Evolutionary conservation across 2,797 vertebrate genomes (phyloP).

Genomic region (Rhinella marina): DNA sequence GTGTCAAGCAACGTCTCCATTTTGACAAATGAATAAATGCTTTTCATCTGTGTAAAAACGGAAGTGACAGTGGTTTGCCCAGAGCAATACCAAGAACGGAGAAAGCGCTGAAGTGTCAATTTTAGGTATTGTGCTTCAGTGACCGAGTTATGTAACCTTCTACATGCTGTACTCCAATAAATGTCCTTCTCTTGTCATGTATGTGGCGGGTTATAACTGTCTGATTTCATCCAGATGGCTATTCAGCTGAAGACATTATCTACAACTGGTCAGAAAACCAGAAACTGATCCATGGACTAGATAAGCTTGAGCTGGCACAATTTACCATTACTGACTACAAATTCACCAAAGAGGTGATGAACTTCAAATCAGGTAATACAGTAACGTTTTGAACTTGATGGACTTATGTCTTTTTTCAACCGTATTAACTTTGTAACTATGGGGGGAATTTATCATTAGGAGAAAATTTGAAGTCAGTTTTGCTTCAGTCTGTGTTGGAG

Average conservation of each 20-base stretch:
- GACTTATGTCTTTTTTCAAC: too few species aligned
- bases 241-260: constrained; percentile 95
- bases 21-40: constrained; percentile 10
- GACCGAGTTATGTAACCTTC: constrained; percentile 1
- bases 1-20: neutral
- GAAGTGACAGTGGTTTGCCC: constrained; percentile 33
- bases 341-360: constrained; percentile 92
- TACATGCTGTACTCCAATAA: neutral
- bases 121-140: constrained; percentile 23
- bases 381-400: too few species aligned
- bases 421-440: too few species aligned
- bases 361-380: constrained; percentile 91
- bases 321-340: constrained; percentile 95
- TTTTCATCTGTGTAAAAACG: neutral
- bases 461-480: too few species aligned
- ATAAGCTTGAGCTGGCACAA: constrained; percentile 94
- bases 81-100: neutral
- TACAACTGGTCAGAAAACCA: constrained; percentile 98
- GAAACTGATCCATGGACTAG: constrained; percentile 91
- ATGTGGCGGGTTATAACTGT: neutral
- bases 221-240: constrained; percentile 81
- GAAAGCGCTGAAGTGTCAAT: constrained; percentile 9
- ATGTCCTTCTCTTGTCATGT: neutral
- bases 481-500: too few species aligned
- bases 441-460: too few species aligned